Conservation (phyloP, 2,797 vertebrate genomes). For the Acomys russatus region DNA sequence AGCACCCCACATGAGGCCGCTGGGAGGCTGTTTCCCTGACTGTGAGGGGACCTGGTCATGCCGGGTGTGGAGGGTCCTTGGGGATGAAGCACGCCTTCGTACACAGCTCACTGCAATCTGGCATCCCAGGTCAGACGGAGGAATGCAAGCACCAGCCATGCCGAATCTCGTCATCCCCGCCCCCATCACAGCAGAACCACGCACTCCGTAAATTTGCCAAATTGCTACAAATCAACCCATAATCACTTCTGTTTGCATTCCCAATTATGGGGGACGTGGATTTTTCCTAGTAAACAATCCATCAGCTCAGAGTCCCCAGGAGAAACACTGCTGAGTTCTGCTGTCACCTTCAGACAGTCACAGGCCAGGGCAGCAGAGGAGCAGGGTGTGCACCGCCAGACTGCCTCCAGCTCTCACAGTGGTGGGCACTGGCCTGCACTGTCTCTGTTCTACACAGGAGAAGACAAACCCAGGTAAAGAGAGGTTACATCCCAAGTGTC, state of each 20-base stretch:
- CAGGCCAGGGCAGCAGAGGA: accelerated
- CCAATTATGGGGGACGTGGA: conserved; percentile 70
- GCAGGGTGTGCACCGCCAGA: accelerated
- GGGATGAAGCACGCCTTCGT: background rate
- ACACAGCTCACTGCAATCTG: accelerated
- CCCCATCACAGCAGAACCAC: accelerated
- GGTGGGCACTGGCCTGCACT: accelerated
- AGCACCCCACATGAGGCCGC: background rate
- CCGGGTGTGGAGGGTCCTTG: accelerated
- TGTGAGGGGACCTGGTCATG: accelerated
- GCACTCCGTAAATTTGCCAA: conserved; percentile 47
- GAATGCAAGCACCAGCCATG: background rate
- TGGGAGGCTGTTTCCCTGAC: no score
- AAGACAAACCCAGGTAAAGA: accelerated
- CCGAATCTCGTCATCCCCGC: accelerated
- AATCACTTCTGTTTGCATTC: conserved; percentile 77
- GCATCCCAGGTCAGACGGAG: accelerated
- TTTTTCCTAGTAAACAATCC: conserved; percentile 61
- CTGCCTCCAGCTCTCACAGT: accelerated
- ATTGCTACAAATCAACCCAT: conserved; percentile 75
- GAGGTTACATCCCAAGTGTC: accelerated
- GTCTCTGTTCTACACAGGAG: background rate
- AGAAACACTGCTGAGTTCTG: background rate
- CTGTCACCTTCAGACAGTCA: background rate
- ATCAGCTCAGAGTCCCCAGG: background rate